These are phyloP conservation scores for Lacanobia wlatinum DNA, from an alignment of 2,888 invertebrate species.

Conservation along the genomic window DNA sequence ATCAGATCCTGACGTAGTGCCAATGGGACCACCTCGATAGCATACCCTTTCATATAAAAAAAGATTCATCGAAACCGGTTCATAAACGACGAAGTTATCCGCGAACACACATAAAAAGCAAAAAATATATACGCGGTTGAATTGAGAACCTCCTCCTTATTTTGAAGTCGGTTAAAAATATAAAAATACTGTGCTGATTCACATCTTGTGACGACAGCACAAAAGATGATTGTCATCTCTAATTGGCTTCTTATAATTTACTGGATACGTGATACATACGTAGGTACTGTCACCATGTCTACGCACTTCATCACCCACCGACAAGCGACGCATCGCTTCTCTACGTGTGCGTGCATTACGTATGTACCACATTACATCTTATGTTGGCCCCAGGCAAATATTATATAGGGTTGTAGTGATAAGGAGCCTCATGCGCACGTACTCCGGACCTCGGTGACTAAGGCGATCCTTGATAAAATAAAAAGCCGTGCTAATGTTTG, in stretches of 20 bases:
- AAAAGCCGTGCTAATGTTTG: conserved; percentile 83
- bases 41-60: too few species aligned
- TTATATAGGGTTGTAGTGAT: conserved; percentile 84
- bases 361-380: conserved; percentile 73
- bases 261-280: not conserved
- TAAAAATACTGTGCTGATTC: not conserved
- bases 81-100: too few species aligned
- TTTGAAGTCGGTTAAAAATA: too few species aligned
- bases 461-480: conserved; percentile 86
- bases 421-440: conserved; percentile 74
- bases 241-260: conserved; percentile 9
- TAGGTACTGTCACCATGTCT: conserved; percentile 24
- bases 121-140: too few species aligned
- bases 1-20: too few species aligned
- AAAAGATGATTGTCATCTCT: conserved; percentile 14
- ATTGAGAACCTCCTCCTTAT: too few species aligned
- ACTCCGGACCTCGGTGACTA: conserved; percentile 82
- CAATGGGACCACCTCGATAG: too few species aligned
- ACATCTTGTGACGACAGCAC: not conserved
- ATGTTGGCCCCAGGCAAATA: conserved; percentile 80
- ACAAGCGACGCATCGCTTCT: conserved; percentile 26
- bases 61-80: too few species aligned
- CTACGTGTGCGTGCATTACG: conserved; percentile 63
- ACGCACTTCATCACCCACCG: conserved; percentile 5
- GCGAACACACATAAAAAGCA: too few species aligned